Conservation (phyloP, 1,140 invertebrate genomes). For the Zaprionus gabonicus region DNA sequence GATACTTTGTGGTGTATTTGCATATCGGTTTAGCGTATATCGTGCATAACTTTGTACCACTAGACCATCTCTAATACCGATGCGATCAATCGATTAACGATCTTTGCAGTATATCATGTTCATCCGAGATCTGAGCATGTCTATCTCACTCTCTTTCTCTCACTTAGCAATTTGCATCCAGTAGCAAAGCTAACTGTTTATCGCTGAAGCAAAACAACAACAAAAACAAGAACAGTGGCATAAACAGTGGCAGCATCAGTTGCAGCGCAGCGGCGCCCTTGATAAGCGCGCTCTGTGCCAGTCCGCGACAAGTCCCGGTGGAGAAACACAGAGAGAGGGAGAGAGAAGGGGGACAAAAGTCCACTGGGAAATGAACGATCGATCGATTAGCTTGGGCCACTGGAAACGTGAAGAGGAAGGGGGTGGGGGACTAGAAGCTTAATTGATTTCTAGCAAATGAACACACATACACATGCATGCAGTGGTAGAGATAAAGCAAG, state of each 20-base stretch:
- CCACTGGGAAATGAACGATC: conserved; percentile 16
- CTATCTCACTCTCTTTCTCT: background rate
- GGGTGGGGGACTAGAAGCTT: background rate
- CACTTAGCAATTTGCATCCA: background rate
- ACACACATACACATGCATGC: background rate
- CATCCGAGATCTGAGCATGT: background rate
- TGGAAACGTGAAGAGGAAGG: background rate
- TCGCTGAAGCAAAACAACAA: conserved; percentile 3
- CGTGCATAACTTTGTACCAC: background rate
- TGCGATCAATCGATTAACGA: conserved; percentile 18
- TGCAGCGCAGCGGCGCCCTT: conserved; percentile 6
- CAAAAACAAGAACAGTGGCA: conserved; percentile 12
- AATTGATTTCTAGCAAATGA: conserved; percentile 38
- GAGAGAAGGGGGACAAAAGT: background rate
- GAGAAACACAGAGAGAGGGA: background rate
- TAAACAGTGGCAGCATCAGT: background rate
- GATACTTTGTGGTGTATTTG: background rate
- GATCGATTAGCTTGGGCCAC: conserved; percentile 28
- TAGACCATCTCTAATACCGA: conserved; percentile 10
- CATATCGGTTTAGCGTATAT: background rate
- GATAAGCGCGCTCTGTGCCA: conserved; percentile 38
- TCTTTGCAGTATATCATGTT: conserved; percentile 1
- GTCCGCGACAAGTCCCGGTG: conserved; percentile 18
- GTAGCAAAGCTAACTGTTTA: conserved; percentile 22
- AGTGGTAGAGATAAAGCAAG: conserved; percentile 24